These are phyloP conservation scores for Cheilosia variabilis DNA, from an alignment of 2,888 invertebrate species.

Conservation along the genomic window DNA sequence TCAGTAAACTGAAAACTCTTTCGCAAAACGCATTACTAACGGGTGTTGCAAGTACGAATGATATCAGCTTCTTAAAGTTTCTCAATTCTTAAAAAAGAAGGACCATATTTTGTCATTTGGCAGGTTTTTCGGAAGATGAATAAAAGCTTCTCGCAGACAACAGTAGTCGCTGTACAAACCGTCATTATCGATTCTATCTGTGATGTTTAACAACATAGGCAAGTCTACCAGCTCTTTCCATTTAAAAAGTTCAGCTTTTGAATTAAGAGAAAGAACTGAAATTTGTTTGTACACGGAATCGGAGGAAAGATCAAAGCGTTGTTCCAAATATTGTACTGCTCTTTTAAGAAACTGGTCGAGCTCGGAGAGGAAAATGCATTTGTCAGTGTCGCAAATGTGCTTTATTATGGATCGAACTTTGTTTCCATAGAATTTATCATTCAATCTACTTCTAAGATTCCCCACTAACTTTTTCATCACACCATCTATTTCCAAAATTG, in stretches of 20 bases:
- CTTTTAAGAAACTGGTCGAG: constrained; percentile 37
- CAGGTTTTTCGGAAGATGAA: too few relatives aligned
- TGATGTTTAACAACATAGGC: background rate
- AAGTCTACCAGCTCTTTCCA: constrained; percentile 47
- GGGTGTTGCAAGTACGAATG: too few relatives aligned
- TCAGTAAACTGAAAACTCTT: too few relatives aligned
- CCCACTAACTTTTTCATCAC: constrained; percentile 44
- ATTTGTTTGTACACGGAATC: constrained; percentile 51
- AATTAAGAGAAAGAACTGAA: too few relatives aligned
- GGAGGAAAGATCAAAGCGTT: constrained; percentile 13
- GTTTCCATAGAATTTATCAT: constrained; percentile 49
- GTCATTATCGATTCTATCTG: too few relatives aligned
- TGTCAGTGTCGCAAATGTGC: constrained; percentile 16
- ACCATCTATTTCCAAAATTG: constrained; percentile 47
- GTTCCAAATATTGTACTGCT: too few relatives aligned
- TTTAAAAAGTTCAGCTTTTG: constrained; percentile 46
- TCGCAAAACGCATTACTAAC: too few relatives aligned
- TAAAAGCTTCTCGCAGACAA: too few relatives aligned
- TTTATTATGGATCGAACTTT: constrained; percentile 38
- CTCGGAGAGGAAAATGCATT: constrained; percentile 32
- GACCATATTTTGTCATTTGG: too few relatives aligned
- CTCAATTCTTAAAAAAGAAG: too few relatives aligned
- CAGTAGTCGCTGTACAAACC: too few relatives aligned
- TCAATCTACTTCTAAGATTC: constrained; percentile 33
- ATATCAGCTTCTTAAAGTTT: too few relatives aligned